A percentile compares a stretch with the other conserved stretches of the same genome.
These are phyloP conservation scores for Parus major DNA, from an alignment of 2,113 vertebrate species.

Conservation along the genomic window DNA sequence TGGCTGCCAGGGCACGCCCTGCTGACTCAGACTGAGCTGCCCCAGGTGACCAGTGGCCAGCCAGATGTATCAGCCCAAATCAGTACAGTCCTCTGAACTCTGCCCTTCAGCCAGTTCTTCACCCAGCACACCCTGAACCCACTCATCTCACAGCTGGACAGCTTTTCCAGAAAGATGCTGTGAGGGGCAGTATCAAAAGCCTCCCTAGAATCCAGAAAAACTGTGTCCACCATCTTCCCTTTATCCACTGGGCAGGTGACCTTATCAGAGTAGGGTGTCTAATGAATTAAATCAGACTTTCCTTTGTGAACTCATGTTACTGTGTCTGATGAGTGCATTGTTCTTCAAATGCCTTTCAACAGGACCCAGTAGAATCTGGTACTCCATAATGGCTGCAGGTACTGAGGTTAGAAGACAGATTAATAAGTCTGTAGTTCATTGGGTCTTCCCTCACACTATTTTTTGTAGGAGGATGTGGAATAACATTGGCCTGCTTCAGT, in stretches of 20 bases:
- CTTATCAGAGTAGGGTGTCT: background rate
- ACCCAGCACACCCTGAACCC: accelerated
- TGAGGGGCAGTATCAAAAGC: background rate
- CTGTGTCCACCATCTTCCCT: background rate
- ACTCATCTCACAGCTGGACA: background rate
- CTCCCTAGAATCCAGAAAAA: background rate
- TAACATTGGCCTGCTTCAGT: background rate
- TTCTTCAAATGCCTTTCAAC: background rate
- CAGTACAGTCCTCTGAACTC: background rate
- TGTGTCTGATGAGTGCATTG: background rate
- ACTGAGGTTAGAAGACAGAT: too few species aligned
- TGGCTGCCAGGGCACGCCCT: background rate
- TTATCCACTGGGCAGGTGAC: background rate
- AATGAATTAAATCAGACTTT: background rate
- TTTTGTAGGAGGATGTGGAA: background rate
- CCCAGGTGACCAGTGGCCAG: background rate
- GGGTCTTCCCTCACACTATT: background rate
- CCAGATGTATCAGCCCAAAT: background rate
- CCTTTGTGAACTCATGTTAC: background rate
- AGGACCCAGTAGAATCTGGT: background rate
- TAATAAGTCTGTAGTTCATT: background rate
- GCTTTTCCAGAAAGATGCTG: background rate
- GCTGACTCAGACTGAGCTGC: background rate
- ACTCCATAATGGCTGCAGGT: background rate
- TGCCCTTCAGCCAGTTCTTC: background rate